phyloP scores from a whole-genome alignment of 2,113 vertebrate genomes.

The mouse (Mus musculus) region DNA sequence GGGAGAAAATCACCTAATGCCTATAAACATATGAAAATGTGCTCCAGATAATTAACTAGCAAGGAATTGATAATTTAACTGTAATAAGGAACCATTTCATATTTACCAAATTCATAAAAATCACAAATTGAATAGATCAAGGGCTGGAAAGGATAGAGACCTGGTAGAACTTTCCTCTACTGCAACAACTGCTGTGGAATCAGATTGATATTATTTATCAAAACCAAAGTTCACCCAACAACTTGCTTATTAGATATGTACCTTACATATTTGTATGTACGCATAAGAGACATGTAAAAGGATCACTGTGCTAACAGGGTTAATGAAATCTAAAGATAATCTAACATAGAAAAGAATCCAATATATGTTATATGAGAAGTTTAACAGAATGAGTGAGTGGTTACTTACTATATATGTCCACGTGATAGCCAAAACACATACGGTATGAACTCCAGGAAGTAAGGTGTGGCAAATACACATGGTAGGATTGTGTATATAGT shows the following conservation, averaged over 20 bases:
- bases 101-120: constrained; percentile 15
- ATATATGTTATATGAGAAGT: neutral
- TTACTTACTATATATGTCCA: neutral
- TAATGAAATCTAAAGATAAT: constrained; percentile 47
- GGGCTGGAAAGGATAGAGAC: neutral
- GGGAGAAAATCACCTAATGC: neutral
- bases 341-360: neutral
- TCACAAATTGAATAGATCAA: neutral
- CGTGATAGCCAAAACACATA: neutral
- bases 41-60: constrained; percentile 26
- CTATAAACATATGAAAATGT: constrained; percentile 19
- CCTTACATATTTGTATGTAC: neutral
- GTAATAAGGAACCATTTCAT: neutral
- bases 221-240: constrained; percentile 22
- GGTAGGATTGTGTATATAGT: neutral
- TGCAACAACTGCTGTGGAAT: neutral
- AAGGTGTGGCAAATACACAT: neutral
- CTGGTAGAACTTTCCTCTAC: neutral
- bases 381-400: neutral
- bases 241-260: neutral
- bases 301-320: neutral
- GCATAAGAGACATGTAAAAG: neutral
- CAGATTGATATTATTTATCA: neutral
- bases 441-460: neutral
- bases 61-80: constrained; percentile 46